Conservation (phyloP, 2,888 invertebrate species). For the Pogonocherus hispidulus region DNA sequence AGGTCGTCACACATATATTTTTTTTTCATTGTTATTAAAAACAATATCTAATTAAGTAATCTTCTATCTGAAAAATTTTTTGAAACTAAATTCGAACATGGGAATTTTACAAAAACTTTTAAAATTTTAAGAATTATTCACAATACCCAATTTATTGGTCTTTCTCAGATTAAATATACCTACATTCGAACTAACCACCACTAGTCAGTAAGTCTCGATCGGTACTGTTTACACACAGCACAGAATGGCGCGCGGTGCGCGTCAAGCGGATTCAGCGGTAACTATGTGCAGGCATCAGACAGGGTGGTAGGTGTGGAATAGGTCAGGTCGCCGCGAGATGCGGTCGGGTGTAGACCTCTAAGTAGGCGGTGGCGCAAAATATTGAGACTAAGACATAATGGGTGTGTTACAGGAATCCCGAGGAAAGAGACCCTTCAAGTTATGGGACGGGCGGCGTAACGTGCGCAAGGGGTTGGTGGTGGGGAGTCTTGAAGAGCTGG, state of each 20-base stretch:
- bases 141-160: too few species aligned
- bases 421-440: conserved; percentile 96
- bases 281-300: conserved; percentile 50
- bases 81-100: too few species aligned
- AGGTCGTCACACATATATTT: too few species aligned
- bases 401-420: conserved; percentile 80
- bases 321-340: conserved; percentile 63
- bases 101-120: too few species aligned
- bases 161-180: too few species aligned
- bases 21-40: too few species aligned
- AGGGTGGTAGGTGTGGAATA: conserved; percentile 61
- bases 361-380: conserved; percentile 35
- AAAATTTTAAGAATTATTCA: too few species aligned
- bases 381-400: conserved; percentile 47
- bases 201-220: conserved; percentile 37
- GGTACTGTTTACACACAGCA: conserved; percentile 47
- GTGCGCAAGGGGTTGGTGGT: conserved; percentile 94
- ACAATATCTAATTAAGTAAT: too few species aligned
- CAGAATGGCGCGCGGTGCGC: conserved; percentile 50
- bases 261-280: conserved; percentile 51
- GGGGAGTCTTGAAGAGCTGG: conserved; percentile 88
- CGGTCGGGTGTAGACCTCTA: conserved; percentile 52
- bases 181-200: too few species aligned
- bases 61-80: too few species aligned
- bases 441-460: conserved; percentile 96